Evolutionary conservation across 2,888 invertebrate species (phyloP), one percentile per base, ranked within the genome.

Genomic region (Barypeithes pellucidus): DNA sequence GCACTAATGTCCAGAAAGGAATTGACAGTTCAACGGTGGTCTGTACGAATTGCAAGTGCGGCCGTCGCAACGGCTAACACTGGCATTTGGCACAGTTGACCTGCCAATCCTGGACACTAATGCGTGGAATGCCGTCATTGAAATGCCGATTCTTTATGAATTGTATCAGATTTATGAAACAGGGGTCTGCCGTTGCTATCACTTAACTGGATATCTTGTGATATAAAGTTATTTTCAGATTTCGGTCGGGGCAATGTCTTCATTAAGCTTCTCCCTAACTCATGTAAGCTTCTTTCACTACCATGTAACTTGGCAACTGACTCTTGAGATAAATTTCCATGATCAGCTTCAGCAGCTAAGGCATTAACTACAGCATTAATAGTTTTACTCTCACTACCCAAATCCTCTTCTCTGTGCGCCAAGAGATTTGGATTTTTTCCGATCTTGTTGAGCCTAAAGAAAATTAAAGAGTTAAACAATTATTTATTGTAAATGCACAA

Each of bases 401-500:
- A 87, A 84, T 90, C 90, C 83, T 90, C 90, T 83, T 92, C 92
- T 76, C 94, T 90, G 83, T 95, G 94, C 81, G 93, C 91, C 84
- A 97, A 95, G 82, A 97, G 90, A 86, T 95, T 96, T 66, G 98
- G 98, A 88, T 98, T 98, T 89, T 98, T 98, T 80, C 98, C 98
- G 86, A 98, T 98, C 89, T 98, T 99, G 89, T 98, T 98, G 82
- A 98, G 81, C 86, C 87, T 86, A 79, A 70, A 73, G 33, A 33
- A 33, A 57, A 57, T 3, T 11, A 52, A 14, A 16, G 12, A 16
- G 3, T 57, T 16, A 57, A 9, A 2, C 33, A 4, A 33, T 33
- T 9, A 33, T 9, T 57, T 18, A n/a, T 9, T 14, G 0, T 33
- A 18, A 18, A n/a, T 0, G 3, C 50, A 24, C 16, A 5, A 18